phyloP scores from a whole-genome alignment of 2,797 vertebrate genomes.

The Acomys russatus region DNA sequence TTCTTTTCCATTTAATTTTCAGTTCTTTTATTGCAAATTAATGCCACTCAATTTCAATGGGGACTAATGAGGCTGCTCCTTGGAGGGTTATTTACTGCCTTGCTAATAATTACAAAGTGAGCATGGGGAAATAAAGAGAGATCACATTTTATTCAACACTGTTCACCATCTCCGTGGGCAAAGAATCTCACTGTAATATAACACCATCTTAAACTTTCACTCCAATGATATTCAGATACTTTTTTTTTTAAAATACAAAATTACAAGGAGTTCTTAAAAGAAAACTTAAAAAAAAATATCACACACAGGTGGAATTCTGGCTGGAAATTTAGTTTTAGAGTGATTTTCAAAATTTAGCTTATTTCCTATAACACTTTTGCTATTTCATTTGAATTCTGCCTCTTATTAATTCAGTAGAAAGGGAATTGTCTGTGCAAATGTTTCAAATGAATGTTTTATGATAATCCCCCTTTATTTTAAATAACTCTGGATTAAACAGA shows the following conservation, averaged over 20 bases:
- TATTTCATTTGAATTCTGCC: slow-evolving; percentile 40
- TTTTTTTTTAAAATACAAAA: neutral
- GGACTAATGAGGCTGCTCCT: slow-evolving; percentile 79
- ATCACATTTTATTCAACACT: slow-evolving; percentile 73
- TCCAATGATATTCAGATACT: slow-evolving; percentile 33
- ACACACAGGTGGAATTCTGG: neutral
- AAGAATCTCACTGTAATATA: slow-evolving; percentile 38
- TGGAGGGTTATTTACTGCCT: slow-evolving; percentile 75
- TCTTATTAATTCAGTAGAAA: neutral
- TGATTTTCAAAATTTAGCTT: slow-evolving; percentile 15
- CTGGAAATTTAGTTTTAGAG: slow-evolving; percentile 42
- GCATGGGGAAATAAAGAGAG: slow-evolving; percentile 66
- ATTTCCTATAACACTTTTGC: neutral
- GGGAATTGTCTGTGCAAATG: neutral
- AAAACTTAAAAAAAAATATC: slow-evolving; percentile 38
- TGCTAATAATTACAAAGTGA: slow-evolving; percentile 81
- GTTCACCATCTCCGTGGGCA: slow-evolving; percentile 63
- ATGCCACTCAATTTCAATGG: slow-evolving; percentile 78
- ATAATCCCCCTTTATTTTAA: neutral
- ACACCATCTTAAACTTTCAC: slow-evolving; percentile 50
- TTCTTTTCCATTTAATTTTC: slow-evolving; percentile 82
- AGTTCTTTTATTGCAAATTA: slow-evolving; percentile 80
- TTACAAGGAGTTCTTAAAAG: neutral
- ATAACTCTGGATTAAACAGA: neutral
- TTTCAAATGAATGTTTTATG: slow-evolving; percentile 7